A percentile compares a stretch with the other conserved stretches of the same genome.
phyloP scores from a whole-genome alignment of 1,140 invertebrate genomes.

The Brachystomella parvula region DNA sequence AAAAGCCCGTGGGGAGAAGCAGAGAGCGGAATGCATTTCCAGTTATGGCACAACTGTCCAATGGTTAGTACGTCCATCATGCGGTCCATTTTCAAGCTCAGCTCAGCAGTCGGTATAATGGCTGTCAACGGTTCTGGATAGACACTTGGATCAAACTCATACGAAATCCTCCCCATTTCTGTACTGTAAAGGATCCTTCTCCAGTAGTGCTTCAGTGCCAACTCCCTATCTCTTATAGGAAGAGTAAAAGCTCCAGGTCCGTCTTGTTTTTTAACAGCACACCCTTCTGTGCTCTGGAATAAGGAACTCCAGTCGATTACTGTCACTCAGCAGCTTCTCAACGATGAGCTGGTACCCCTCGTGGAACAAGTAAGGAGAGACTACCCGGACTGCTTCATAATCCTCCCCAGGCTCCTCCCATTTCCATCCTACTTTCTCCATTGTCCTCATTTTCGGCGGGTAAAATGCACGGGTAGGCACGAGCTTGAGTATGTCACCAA shows the following conservation, averaged over 20 bases:
- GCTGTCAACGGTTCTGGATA: neutral
- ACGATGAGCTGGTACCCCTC: constrained; percentile 21
- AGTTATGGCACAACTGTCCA: constrained; percentile 10
- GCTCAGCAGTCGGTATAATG: neutral
- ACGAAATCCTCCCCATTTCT: constrained; percentile 1
- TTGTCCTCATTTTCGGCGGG: constrained; percentile 5
- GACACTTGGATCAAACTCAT: constrained; percentile 3
- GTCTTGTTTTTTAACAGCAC: neutral
- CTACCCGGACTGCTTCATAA: neutral
- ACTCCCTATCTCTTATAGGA: neutral
- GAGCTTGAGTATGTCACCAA: constrained; percentile 15
- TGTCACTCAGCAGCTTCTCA: constrained; percentile 18
- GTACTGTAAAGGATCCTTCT: neutral
- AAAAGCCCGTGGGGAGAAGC: too few relatives aligned
- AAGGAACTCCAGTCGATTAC: constrained; percentile 1
- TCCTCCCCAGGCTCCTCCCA: neutral
- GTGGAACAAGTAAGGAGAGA: constrained; percentile 6
- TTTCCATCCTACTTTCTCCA: constrained; percentile 21
- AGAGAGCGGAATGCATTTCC: constrained; percentile 2
- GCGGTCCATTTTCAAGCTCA: neutral
- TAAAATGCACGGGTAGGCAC: constrained; percentile 16
- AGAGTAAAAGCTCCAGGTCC: neutral
- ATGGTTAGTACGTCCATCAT: neutral
- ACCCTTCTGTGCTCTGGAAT: constrained; percentile 5
- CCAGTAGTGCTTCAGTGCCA: constrained; percentile 5